These are phyloP conservation scores for Motacilla alba DNA, from an alignment of 2,113 vertebrate species.

Conservation along the genomic window DNA sequence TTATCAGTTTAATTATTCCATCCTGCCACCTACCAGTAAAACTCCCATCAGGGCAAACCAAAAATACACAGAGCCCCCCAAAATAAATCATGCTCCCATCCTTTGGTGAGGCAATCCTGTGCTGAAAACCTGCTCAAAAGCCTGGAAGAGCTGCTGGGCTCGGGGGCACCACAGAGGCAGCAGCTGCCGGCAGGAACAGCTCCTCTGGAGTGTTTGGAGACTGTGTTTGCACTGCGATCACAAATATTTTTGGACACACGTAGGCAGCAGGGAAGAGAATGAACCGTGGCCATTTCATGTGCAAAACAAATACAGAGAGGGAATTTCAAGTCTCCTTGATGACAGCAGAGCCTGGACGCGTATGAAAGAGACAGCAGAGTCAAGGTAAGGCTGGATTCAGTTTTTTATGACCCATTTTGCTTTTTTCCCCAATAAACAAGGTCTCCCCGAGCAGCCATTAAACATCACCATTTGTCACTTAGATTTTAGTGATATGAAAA, in stretches of 20 bases:
- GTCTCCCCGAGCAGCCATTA: background rate
- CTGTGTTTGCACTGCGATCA: background rate
- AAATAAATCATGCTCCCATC: background rate
- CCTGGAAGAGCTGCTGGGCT: background rate
- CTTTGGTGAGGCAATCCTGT: background rate
- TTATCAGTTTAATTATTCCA: fast-evolving
- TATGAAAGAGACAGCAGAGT: background rate
- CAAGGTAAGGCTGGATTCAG: background rate
- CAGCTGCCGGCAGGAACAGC: background rate
- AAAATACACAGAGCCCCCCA: background rate
- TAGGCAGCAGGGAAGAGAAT: fast-evolving
- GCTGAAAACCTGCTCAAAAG: background rate
- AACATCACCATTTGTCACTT: background rate
- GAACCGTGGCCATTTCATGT: background rate
- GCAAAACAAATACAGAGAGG: background rate
- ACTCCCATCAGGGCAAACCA: fast-evolving
- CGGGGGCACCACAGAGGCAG: fast-evolving
- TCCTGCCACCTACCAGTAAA: fast-evolving
- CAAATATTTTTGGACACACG: background rate
- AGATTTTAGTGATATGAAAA: background rate
- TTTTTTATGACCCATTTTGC: background rate
- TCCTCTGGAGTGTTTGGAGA: background rate
- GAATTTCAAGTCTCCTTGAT: background rate
- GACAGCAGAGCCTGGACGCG: fast-evolving
- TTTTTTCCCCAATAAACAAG: background rate